Evolutionary conservation across 2,113 vertebrate genomes (phyloP), one percentile per base, ranked within the genome.

Genomic region (Colinus virginianus): DNA sequence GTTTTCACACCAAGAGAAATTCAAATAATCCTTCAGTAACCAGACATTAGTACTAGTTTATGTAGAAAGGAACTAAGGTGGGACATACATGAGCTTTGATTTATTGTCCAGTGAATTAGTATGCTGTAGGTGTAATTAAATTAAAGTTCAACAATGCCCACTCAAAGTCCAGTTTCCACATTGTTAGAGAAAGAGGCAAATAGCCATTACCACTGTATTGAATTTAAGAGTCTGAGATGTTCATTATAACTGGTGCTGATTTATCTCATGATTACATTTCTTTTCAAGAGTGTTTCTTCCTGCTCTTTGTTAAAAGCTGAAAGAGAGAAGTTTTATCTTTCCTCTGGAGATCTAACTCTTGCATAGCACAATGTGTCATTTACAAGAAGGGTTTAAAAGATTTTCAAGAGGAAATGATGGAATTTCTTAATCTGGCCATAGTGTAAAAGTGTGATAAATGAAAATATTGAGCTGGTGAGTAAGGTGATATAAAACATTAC

Each of bases 241-340:
- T 95, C 90, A 95, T 96, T 94, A 90, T 28, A 95, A 22, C 42
- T 81, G 22, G 46, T 90, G 36, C 43, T 83, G 84, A 96, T 94
- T 78, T 92, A 77, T 69, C 66, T 89, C 32, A 74, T 88, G 95
- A 96, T 96, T 97, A 68, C 13, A 72, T 84, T 97, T 91, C 17
- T 84, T 96, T 91, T 64, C 56, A 84, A 95, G 61, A 93, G 45
- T 78, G 25, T 21, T 92, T 93, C 30, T 48, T 89, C 48, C 49
- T 84, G 49, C 15, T 90, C 38, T 96, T 95, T 96, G 66, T 95
- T 93, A 94, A 49, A 93, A 53, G 58, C 25, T 59, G 67, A 89
- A 91, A 94, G 55, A 79, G 79, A 95, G 67, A 93, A 92, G 70
- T 88, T 88, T 97, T 94, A 94, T 93, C 78, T 95, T 92, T 94